Percentiles rank a stretch among this genome's conserved stretches.
These are phyloP conservation scores for Polyommatus icarus DNA, from an alignment of 2,888 invertebrate species.

Conservation along the genomic window DNA sequence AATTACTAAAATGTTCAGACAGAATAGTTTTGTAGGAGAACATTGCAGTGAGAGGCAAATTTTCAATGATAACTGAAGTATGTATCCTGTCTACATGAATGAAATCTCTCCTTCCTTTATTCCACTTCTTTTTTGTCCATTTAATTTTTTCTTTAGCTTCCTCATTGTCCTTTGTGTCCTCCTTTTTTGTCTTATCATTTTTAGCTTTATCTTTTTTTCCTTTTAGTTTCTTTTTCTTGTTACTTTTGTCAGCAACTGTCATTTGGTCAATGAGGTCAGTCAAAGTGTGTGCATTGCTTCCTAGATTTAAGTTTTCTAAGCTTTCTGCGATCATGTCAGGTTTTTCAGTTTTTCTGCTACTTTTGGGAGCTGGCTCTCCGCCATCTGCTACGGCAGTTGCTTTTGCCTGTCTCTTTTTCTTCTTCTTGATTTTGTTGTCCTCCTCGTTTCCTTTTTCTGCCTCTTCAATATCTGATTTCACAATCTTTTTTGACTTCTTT, in stretches of 20 bases:
- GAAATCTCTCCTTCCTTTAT: conserved; percentile 60
- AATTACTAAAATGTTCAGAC: conserved; percentile 59
- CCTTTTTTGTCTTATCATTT: conserved; percentile 37
- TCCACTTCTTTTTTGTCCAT: conserved; percentile 69
- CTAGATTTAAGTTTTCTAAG: conserved; percentile 63
- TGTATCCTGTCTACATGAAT: conserved; percentile 43
- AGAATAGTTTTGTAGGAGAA: conserved; percentile 58
- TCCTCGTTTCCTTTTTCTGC: conserved; percentile 24
- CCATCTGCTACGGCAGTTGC: conserved; percentile 37
- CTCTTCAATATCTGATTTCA: not conserved
- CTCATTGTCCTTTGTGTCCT: conserved; percentile 48
- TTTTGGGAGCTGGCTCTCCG: conserved; percentile 54
- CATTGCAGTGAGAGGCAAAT: conserved; percentile 60
- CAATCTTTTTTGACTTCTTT: conserved; percentile 32
- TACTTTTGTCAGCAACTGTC: conserved; percentile 64
- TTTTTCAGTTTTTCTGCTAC: conserved; percentile 51
- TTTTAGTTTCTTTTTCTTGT: conserved; percentile 55
- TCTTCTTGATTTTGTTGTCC: conserved; percentile 45
- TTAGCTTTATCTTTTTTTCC: conserved; percentile 46
- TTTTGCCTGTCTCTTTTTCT: conserved; percentile 52
- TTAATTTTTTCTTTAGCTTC: conserved; percentile 59
- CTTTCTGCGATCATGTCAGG: conserved; percentile 58
- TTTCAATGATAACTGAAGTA: conserved; percentile 59
- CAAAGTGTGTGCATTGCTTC: conserved; percentile 66
- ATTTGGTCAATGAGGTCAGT: conserved; percentile 66